Base-by-base conservation (phyloP, 2,888 invertebrate genomes). In the Tanytarsus gracilentus region DNA sequence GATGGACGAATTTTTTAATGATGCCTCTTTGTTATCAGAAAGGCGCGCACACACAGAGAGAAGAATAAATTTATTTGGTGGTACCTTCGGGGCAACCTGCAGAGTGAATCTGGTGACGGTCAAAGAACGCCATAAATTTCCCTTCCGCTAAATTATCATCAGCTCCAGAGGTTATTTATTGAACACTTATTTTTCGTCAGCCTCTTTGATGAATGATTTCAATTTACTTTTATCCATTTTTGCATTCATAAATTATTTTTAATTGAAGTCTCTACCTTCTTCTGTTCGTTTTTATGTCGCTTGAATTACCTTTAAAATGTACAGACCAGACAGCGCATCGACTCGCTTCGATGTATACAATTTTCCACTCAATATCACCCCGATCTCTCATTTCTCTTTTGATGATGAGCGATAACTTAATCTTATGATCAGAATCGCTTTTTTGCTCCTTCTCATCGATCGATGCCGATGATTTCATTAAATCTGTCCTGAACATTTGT, bases 111-210 rank as follows among this genome's bases (percentile, higher is more conserved):
- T 36, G 36, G 3, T 14, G 36, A 44, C 21, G 11, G 44, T 18
- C 40, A 7, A n/a, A 36, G 36, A 36, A 36, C 16, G 14, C 36
- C 36, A 52, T 52, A 52, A 51, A 33, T 52, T 52, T 52, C 16
- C 18, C 16, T 25, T n/a, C n/a, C n/a, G n/a, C n/a, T 39, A 25
- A 40, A 40, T 40, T 55, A 40, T 26, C 55, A 55, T 55, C 55
- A 16, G 7, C 25, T 7, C 16, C 23, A 7, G 40, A 18, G 21
- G 23, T 36, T 33, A 55, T 55, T 55, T 55, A 55, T 55, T 55
- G 40, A 39, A 55, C 55, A 27, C 55, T 55, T 26, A 39, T 55
- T 44, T 44, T 55, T 55, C 55, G 27, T 55, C 55, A 55, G 40
- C 26, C 14, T 18, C 11, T 52, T 14, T 55, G 55, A 55, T 55